These are phyloP conservation scores for Neria commutata DNA, from an alignment of 2,888 invertebrate species.

Conservation along the genomic window DNA sequence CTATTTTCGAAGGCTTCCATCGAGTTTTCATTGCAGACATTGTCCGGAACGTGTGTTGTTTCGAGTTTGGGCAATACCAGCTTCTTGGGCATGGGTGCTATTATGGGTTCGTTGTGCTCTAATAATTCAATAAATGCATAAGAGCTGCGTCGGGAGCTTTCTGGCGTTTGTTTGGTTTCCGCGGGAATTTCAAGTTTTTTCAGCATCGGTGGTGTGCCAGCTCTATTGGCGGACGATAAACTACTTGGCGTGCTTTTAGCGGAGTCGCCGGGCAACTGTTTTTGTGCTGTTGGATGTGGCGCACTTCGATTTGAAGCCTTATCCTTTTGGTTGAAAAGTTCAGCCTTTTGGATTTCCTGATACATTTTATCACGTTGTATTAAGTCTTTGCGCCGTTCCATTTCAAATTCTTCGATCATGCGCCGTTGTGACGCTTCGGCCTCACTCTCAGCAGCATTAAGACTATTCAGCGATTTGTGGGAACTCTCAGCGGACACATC, in stretches of 20 bases:
- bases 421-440: conserved; percentile 39
- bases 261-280: background rate
- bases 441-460: conserved; percentile 33
- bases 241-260: conserved; percentile 42
- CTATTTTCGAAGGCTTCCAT: conserved; percentile 48
- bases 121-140: conserved; percentile 56
- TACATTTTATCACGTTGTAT: conserved; percentile 55
- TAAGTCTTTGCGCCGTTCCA: conserved; percentile 52
- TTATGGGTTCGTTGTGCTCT: conserved; percentile 45
- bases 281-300: conserved; percentile 33
- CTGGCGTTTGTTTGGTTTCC: conserved; percentile 32
- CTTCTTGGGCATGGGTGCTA: conserved; percentile 53
- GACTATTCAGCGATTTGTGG: conserved; percentile 44
- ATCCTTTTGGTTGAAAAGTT: conserved; percentile 36
- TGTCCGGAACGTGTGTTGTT: conserved; percentile 40
- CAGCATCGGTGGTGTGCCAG: conserved; percentile 50
- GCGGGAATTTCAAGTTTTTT: conserved; percentile 44
- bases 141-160: conserved; percentile 51
- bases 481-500: conserved; percentile 40
- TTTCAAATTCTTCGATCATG: conserved; percentile 54
- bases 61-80: conserved; percentile 44
- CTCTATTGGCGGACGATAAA: conserved; percentile 31
- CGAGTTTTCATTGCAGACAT: conserved; percentile 34
- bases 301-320: conserved; percentile 40
- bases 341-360: conserved; percentile 36